A percentile compares a stretch with the other conserved stretches of the same genome.
Evolutionary conservation across 1,140 invertebrate genomes (phyloP).

Genomic region (Parapsyche elsis): DNA sequence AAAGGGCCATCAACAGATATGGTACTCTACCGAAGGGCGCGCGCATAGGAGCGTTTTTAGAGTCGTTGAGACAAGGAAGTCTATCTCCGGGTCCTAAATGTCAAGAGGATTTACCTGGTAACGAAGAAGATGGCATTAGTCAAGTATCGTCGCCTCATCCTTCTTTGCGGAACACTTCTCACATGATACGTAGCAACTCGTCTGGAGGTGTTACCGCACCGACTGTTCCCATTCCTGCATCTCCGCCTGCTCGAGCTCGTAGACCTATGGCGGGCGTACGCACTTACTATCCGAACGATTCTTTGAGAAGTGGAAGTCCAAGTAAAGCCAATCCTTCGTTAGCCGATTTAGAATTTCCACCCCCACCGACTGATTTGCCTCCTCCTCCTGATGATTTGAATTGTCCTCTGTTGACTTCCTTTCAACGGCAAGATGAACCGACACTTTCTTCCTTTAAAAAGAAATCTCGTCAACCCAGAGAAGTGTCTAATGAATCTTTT

Average conservation of each 20-base stretch:
- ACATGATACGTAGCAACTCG: slow-evolving; percentile 88
- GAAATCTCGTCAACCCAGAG: slow-evolving; percentile 35
- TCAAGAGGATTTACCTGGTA: slow-evolving; percentile 60
- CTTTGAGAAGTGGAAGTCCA: slow-evolving; percentile 63
- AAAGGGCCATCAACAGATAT: slow-evolving; percentile 95
- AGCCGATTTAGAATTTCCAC: slow-evolving; percentile 87
- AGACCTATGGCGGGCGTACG: slow-evolving; percentile 66
- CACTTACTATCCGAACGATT: slow-evolving; percentile 64
- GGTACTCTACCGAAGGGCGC: slow-evolving; percentile 96
- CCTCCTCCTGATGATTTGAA: slow-evolving; percentile 76
- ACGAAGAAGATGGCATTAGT: slow-evolving; percentile 64
- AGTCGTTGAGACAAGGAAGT: slow-evolving; percentile 87
- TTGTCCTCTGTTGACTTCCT: slow-evolving; percentile 63
- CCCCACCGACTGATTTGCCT: slow-evolving; percentile 82
- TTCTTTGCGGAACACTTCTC: slow-evolving; percentile 68
- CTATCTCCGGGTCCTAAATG: slow-evolving; percentile 55
- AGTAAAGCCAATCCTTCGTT: slow-evolving; percentile 71
- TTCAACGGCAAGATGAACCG: slow-evolving; percentile 56
- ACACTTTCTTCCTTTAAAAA: slow-evolving; percentile 28
- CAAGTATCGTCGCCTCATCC: slow-evolving; percentile 49
- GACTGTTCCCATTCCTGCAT: slow-evolving; percentile 68
- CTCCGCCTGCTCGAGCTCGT: slow-evolving; percentile 67
- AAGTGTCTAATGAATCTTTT: slow-evolving; percentile 12
- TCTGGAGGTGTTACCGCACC: slow-evolving; percentile 79
- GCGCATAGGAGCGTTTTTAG: slow-evolving; percentile 94